Evolutionary conservation across 1,140 invertebrate species (phyloP), one percentile per base, ranked within the genome.

Genomic region (Megalopta genalis): DNA sequence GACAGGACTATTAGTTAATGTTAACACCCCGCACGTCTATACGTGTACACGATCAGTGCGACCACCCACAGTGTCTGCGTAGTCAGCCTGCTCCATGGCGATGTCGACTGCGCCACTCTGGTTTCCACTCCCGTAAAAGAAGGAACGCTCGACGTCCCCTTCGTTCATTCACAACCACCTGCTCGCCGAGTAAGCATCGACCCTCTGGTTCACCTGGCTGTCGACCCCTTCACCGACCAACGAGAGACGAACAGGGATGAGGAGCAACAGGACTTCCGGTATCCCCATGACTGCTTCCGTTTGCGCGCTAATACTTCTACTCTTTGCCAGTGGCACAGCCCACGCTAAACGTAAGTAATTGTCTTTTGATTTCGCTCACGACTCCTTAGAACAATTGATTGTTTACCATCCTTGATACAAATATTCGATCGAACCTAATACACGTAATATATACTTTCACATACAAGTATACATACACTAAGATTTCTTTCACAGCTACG

Each of bases 91-190:
- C 72, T 73, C 69, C 37, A 66, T 32, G 49, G 23, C 39, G 71
- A 66, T 74, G 87, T 86, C 85, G 78, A 85, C 88, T 90, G 89
- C 89, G 88, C 89, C 88, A 86, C 79, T 87, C 84, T 81, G 76
- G 65, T 59, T 81, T 85, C 81, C 80, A 77, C 68, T 84, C 80
- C 76, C 80, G 87, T 86, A 87, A 89, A 90, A 90, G 87, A 88
- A 81, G 76, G 81, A 77, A 67, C 86, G 87, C 87, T 81, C 86
- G 63, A 77, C 87, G 70, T 82, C 57, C 77, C 83, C 70, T 78
- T 84, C 88, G 86, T 90, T 90, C 90, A 91, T 86, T 91, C 85
- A 87, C 84, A 90, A 91, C 80, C 86, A 89, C 89, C 86, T 87
- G 89, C 83, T 89, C 85, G 88, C 64, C 80, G 83, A 76, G 76